A percentile compares a stretch with the other conserved stretches of the same genome.
Conservation (phyloP, 1,140 invertebrate species). For the Chironomus tepperi region DNA sequence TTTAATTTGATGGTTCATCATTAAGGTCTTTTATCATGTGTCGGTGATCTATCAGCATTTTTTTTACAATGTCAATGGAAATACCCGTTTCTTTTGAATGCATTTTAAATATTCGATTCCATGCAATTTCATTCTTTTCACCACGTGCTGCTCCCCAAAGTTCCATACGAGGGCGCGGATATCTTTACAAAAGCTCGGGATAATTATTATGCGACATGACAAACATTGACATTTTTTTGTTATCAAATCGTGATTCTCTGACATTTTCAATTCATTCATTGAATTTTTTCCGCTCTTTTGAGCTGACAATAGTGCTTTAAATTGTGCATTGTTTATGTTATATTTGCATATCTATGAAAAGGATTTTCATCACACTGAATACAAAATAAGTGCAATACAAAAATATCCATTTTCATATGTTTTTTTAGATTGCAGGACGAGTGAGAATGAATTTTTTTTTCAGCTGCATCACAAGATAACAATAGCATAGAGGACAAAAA, state of each 20-base stretch:
- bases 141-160: background rate
- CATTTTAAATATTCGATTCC: background rate
- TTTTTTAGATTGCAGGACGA: background rate
- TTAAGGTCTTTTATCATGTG: slow-evolving; percentile 8
- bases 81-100: background rate
- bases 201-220: slow-evolving; percentile 20
- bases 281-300: background rate
- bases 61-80: background rate
- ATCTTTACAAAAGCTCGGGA: background rate
- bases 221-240: slow-evolving; percentile 4
- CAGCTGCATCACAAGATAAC: no score
- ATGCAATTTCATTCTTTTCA: background rate
- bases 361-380: background rate
- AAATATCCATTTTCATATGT: background rate
- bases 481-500: no score
- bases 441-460: background rate
- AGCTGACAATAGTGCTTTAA: slow-evolving; percentile 16
- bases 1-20: slow-evolving; percentile 22
- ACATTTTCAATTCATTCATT: background rate
- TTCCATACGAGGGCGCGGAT: background rate
- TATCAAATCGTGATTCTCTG: background rate
- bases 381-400: slow-evolving; percentile 20
- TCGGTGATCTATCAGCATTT: background rate
- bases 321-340: slow-evolving; percentile 21
- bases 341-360: slow-evolving; percentile 20